Percentiles rank a stretch among this genome's conserved stretches.
Evolutionary conservation across 2,113 vertebrate genomes (phyloP).

Genomic region (Dryoscopus gambensis): DNA sequence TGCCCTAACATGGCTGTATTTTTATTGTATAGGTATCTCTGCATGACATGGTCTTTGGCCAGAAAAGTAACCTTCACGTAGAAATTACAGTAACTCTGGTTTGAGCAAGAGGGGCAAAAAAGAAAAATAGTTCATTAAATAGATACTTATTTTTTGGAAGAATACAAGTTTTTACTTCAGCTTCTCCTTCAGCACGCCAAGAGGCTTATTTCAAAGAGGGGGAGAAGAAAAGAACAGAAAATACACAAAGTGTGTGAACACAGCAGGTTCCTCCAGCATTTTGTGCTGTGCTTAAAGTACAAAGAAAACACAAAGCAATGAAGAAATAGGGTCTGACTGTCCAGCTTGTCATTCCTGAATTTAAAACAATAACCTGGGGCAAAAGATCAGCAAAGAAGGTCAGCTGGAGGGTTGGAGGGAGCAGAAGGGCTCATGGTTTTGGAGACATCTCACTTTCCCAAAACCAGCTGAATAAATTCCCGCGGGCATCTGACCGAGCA

Average conservation of each 20-base stretch:
- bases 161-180: background rate
- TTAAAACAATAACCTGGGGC: conserved; percentile 12
- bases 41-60: background rate
- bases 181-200: background rate
- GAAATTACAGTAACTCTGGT: background rate
- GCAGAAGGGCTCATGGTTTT: background rate
- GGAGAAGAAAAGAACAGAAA: background rate
- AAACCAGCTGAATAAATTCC: conserved; percentile 14
- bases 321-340: background rate
- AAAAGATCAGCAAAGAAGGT: background rate
- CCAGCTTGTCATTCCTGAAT: conserved; percentile 28
- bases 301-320: conserved; percentile 10
- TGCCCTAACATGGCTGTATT: background rate
- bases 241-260: background rate
- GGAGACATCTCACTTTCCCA: background rate
- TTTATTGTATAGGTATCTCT: background rate
- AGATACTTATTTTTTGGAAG: background rate
- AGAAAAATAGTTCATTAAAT: background rate
- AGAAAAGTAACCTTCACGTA: background rate
- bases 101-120: background rate
- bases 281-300: background rate
- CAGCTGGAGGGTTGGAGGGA: background rate
- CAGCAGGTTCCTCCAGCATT: background rate
- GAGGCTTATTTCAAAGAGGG: background rate
- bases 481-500: accelerated